Evolutionary conservation across 2,797 vertebrate species (phyloP).

Genomic region (Onychomys leucogaster): DNA sequence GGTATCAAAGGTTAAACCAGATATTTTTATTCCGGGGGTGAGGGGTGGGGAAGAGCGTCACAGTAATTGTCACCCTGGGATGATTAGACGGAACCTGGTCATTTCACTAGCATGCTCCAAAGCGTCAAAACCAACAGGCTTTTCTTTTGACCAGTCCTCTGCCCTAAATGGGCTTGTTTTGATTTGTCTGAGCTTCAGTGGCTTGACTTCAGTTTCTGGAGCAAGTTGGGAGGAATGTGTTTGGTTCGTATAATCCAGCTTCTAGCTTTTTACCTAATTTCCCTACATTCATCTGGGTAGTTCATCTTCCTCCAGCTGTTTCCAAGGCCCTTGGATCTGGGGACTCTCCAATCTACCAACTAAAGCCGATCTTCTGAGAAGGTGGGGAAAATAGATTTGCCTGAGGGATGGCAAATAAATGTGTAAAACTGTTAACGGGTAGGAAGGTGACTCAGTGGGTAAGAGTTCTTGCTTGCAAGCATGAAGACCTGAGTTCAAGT

Average conservation of each 20-base stretch:
- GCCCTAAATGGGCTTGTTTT: neutral
- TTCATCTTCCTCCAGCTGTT: neutral
- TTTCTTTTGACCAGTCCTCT: neutral
- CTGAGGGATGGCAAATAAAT: neutral
- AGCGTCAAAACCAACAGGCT: neutral
- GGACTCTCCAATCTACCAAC: neutral
- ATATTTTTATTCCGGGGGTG: neutral
- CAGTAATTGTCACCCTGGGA: too few species aligned
- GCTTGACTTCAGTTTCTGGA: neutral
- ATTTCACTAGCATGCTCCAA: neutral
- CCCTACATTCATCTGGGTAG: neutral
- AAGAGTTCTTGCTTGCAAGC: neutral
- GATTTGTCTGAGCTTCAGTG: neutral
- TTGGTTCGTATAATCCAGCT: neutral
- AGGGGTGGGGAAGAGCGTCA: neutral
- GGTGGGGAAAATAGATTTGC: neutral
- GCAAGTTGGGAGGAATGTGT: neutral
- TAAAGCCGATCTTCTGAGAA: neutral
- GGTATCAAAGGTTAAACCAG: neutral
- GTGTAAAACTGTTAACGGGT: neutral
- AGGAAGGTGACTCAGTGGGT: neutral
- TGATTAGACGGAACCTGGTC: neutral
- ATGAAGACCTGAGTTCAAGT: neutral
- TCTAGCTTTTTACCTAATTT: neutral
- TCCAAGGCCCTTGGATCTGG: neutral